Evolutionary conservation across 2,797 vertebrate genomes (phyloP).

Genomic region (Merluccius polli): DNA sequence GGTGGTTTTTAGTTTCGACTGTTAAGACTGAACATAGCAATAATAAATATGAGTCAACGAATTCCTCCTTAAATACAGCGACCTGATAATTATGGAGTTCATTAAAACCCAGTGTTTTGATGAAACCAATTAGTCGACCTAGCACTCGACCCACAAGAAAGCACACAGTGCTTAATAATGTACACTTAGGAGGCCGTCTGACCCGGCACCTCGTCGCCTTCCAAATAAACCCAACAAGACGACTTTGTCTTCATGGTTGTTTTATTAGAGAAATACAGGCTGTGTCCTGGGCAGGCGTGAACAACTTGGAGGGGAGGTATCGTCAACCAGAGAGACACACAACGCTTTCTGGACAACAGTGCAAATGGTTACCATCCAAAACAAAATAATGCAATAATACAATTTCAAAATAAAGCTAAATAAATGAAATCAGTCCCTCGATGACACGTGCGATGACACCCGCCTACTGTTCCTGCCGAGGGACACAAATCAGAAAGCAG

Average conservation of each 20-base stretch:
- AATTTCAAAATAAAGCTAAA: conserved; percentile 22
- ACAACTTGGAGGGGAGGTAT: conserved; percentile 40
- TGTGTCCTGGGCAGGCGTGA: conserved; percentile 55
- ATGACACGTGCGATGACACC: conserved; percentile 26
- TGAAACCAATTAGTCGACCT: conserved; percentile 15
- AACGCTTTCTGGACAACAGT: conserved; percentile 44
- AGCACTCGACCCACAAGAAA: conserved; percentile 20
- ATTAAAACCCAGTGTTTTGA: conserved; percentile 5
- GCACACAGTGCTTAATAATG: background rate
- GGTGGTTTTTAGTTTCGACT: no score
- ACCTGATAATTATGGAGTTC: conserved; percentile 11
- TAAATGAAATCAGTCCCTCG: conserved; percentile 38
- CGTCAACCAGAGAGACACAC: conserved; percentile 34
- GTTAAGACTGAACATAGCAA: background rate
- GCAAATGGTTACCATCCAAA: conserved; percentile 47
- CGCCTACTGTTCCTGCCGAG: conserved; percentile 66
- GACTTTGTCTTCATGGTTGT: background rate
- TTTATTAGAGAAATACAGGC: conserved; percentile 72
- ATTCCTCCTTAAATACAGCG: background rate
- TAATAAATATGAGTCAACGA: conserved; percentile 1
- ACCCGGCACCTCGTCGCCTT: background rate
- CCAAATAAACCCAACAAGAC: background rate
- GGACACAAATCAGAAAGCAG: conserved; percentile 34
- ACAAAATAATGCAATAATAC: conserved; percentile 5
- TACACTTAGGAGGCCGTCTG: background rate